These are phyloP conservation scores for Ophion slaviceki DNA, from an alignment of 2,888 invertebrate genomes.

Conservation along the genomic window DNA sequence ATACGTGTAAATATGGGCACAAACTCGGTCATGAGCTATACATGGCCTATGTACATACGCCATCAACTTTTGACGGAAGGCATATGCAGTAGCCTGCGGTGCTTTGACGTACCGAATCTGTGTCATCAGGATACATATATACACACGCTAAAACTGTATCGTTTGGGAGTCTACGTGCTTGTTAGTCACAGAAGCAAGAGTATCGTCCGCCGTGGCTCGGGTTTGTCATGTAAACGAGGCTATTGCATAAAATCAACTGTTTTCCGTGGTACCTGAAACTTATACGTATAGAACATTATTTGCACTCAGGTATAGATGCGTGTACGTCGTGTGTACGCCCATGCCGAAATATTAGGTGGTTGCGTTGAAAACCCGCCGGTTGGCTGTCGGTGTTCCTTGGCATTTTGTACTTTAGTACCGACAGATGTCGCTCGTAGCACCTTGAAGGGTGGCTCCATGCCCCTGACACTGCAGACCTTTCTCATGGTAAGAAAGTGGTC, in stretches of 20 bases:
- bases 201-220: conserved; percentile 38
- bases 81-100: conserved; percentile 18
- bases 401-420: too few relatives aligned
- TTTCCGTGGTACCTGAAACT: conserved; percentile 51
- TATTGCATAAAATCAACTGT: conserved; percentile 68
- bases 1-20: neutral
- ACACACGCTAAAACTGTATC: conserved; percentile 15
- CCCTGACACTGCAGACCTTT: too few relatives aligned
- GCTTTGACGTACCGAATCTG: conserved; percentile 47
- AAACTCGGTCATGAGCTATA: neutral
- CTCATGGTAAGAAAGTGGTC: too few relatives aligned
- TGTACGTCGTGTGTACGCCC: neutral
- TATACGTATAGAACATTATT: neutral
- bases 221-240: conserved; percentile 68
- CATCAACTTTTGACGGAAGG: conserved; percentile 24
- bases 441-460: too few relatives aligned
- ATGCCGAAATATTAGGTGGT: too few relatives aligned
- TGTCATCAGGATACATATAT: conserved; percentile 25
- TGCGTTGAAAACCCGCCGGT: too few relatives aligned
- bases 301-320: neutral
- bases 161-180: conserved; percentile 44
- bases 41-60: neutral
- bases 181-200: conserved; percentile 51
- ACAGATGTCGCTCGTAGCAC: too few relatives aligned
- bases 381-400: too few relatives aligned